A percentile compares a stretch with the other conserved stretches of the same genome.
Conservation (phyloP, 1,140 invertebrate genomes). For the Parapsyche elsis region DNA sequence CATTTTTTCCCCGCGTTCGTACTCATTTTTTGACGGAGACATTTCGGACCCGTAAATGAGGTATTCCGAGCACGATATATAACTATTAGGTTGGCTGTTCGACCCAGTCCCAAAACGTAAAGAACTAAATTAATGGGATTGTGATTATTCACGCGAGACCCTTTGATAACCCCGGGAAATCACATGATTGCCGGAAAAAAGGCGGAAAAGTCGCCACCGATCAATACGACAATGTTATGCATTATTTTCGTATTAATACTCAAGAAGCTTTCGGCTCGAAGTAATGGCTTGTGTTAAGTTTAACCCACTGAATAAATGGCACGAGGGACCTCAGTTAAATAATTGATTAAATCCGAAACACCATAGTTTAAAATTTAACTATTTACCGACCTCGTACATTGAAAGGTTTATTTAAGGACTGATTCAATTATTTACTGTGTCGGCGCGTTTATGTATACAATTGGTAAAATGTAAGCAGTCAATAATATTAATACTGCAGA, state of each 20-base stretch:
- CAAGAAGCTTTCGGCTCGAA: too few species aligned
- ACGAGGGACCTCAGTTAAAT: not conserved
- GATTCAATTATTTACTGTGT: not conserved
- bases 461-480: not conserved
- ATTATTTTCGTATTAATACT: too few species aligned
- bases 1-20: not conserved
- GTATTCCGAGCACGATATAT: conserved; percentile 28
- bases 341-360: not conserved
- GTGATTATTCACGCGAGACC: conserved; percentile 28
- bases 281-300: too few species aligned
- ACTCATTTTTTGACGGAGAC: not conserved
- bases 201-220: too few species aligned
- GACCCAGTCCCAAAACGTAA: not conserved
- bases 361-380: not conserved
- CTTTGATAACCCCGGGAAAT: conserved; percentile 19
- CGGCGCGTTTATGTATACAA: not conserved
- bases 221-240: too few species aligned
- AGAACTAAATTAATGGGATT: conserved; percentile 13
- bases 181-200: too few species aligned
- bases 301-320: too few species aligned
- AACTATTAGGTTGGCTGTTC: conserved; percentile 30
- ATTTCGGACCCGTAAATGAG: not conserved
- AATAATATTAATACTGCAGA: too few species aligned
- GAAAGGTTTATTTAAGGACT: not conserved
- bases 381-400: not conserved